Percentiles rank a stretch among this genome's conserved stretches.
Evolutionary conservation across 1,140 invertebrate species (phyloP).

Genomic region (Lamellibrachia luymesi): DNA sequence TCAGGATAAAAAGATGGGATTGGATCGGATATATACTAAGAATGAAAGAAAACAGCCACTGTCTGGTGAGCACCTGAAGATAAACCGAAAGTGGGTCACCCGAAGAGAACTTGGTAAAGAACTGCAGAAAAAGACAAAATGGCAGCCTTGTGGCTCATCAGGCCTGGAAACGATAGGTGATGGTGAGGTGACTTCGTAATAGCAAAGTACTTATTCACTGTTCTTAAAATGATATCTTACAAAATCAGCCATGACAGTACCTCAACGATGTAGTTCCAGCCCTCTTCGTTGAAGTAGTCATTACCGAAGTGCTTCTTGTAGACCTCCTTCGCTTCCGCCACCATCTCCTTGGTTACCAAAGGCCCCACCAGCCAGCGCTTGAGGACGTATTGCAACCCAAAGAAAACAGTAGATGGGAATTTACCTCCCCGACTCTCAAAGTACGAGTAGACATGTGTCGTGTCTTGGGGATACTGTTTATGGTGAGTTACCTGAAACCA

Average conservation of each 20-base stretch:
- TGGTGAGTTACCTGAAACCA: conserved; percentile 57
- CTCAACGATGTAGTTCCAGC: conserved; percentile 61
- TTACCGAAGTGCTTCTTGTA: conserved; percentile 55
- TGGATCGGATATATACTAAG: too few species aligned
- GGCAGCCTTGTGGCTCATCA: too few species aligned
- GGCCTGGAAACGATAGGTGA: too few species aligned
- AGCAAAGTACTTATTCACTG: too few species aligned
- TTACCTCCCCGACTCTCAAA: conserved; percentile 61
- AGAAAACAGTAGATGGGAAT: conserved; percentile 55
- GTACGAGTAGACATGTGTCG: conserved; percentile 57
- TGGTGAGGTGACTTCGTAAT: too few species aligned
- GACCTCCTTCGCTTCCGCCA: conserved; percentile 58
- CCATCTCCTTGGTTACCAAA: conserved; percentile 58
- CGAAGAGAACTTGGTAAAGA: too few species aligned
- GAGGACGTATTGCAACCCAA: conserved; percentile 60
- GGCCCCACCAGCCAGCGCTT: conserved; percentile 56
- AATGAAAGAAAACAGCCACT: too few species aligned
- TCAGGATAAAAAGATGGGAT: too few species aligned
- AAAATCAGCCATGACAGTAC: conserved; percentile 34
- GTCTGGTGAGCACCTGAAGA: too few species aligned
- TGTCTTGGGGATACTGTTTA: conserved; percentile 58
- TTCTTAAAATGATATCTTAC: not conserved
- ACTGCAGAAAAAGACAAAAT: too few species aligned
- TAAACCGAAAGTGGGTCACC: too few species aligned
- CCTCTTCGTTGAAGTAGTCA: conserved; percentile 59